Percentiles rank a stretch among this genome's conserved stretches.
phyloP scores from a whole-genome alignment of 92 coral and sea anemone genomes.

The Phenganax stokvisi region DNA sequence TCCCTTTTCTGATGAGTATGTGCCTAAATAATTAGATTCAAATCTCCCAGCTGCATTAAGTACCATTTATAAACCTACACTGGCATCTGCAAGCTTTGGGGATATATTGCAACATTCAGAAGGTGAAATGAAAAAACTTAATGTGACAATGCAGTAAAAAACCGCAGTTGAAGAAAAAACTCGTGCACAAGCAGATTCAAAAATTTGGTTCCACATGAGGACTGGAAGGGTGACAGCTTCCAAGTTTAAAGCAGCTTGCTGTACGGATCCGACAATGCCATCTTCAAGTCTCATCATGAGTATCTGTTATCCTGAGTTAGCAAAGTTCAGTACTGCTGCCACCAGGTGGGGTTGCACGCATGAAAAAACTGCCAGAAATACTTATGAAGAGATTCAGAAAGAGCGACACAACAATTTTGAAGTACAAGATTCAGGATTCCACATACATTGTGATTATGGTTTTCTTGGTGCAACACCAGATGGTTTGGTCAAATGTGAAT shows the following conservation, averaged over 20 bases:
- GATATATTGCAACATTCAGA: slow-evolving; percentile 15
- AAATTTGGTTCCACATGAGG: slow-evolving; percentile 30
- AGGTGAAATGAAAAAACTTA: slow-evolving; percentile 19
- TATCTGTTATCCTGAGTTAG: slow-evolving; percentile 48
- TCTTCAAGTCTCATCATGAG: slow-evolving; percentile 49
- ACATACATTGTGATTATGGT: slow-evolving; percentile 35
- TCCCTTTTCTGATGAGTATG: slow-evolving; percentile 36
- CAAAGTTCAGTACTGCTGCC: slow-evolving; percentile 43
- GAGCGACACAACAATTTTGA: slow-evolving; percentile 31
- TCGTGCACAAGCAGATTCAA: slow-evolving; percentile 31
- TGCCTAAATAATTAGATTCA: slow-evolving; percentile 36
- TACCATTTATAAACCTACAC: slow-evolving; percentile 23
- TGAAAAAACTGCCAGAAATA: slow-evolving; percentile 42
- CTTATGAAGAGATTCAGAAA: slow-evolving; percentile 30
- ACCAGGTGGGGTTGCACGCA: slow-evolving; percentile 51
- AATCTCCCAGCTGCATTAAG: slow-evolving; percentile 47
- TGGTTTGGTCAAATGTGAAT: slow-evolving; percentile 39
- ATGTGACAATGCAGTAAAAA: slow-evolving; percentile 31
- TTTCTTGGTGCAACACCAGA: slow-evolving; percentile 48
- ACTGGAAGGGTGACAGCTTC: slow-evolving; percentile 53
- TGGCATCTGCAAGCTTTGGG: slow-evolving; percentile 26
- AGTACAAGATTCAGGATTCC: slow-evolving; percentile 38
- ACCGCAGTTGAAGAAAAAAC: slow-evolving; percentile 35
- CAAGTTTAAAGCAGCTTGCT: slow-evolving; percentile 42
- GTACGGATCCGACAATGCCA: slow-evolving; percentile 44